Evolutionary conservation across 2,888 invertebrate genomes (phyloP).

Genomic region (Lochmaea capreae): DNA sequence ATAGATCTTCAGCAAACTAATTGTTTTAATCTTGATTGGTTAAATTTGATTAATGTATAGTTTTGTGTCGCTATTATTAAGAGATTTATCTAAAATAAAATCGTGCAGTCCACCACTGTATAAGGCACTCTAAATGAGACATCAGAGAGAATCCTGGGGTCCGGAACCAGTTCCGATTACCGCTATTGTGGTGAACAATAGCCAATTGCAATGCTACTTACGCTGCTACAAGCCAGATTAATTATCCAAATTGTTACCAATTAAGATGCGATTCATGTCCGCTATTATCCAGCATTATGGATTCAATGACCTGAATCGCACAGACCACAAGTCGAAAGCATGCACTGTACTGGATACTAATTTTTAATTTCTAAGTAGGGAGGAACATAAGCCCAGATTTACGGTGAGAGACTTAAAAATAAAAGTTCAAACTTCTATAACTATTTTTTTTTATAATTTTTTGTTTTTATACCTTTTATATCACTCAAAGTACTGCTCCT

Average conservation of each 20-base stretch:
- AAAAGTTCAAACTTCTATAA: neutral
- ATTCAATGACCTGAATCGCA: conserved; percentile 45
- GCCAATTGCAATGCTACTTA: conserved; percentile 65
- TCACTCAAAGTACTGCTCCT: no score
- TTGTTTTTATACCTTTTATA: no score
- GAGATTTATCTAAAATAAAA: neutral
- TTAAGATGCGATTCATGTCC: conserved; percentile 69
- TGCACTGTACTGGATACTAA: conserved; percentile 22
- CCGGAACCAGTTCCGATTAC: conserved; percentile 66
- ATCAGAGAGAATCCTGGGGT: conserved; percentile 60
- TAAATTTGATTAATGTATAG: no score
- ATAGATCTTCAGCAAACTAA: no score
- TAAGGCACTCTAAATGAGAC: conserved; percentile 63
- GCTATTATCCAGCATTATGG: conserved; percentile 60
- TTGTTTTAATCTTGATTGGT: no score
- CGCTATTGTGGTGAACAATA: conserved; percentile 66
- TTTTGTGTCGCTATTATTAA: neutral
- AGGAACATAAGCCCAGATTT: neutral
- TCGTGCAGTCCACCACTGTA: conserved; percentile 1
- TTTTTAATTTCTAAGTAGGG: conserved; percentile 32
- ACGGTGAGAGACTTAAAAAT: neutral
- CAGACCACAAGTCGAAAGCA: conserved; percentile 17
- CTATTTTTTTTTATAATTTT: neutral
- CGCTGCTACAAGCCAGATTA: conserved; percentile 65
- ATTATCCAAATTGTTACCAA: conserved; percentile 70